phyloP scores from a whole-genome alignment of 2,113 vertebrate genomes.

The Sula dactylatra region DNA sequence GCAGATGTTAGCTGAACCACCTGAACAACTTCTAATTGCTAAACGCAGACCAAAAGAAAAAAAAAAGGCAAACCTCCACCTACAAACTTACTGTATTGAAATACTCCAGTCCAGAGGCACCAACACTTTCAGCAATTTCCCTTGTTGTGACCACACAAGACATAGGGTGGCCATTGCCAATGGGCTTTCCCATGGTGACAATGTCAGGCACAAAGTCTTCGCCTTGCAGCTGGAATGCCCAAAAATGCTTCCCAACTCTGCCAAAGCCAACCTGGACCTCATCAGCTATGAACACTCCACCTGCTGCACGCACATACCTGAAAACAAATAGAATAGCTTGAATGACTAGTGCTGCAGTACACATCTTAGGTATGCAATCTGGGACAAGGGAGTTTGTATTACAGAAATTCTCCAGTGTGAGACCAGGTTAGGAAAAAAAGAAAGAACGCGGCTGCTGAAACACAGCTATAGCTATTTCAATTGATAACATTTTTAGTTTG shows the following conservation, averaged over 20 bases:
- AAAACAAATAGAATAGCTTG: not conserved
- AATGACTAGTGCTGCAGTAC: not conserved
- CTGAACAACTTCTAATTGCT: not conserved
- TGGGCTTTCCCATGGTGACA: conserved; percentile 98
- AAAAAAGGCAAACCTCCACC: not conserved
- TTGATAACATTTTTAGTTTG: not conserved
- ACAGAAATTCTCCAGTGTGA: not conserved
- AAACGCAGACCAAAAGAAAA: not conserved
- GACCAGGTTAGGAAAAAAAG: not conserved
- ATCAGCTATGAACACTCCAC: conserved; percentile 91
- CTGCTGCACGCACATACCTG: conserved; percentile 83
- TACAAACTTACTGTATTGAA: conserved; percentile 89
- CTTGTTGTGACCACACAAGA: conserved; percentile 94
- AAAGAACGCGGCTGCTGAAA: not conserved
- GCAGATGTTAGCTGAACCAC: not conserved
- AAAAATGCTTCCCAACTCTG: conserved; percentile 89
- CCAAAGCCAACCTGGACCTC: conserved; percentile 98
- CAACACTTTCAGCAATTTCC: conserved; percentile 89
- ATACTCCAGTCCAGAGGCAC: conserved; percentile 89
- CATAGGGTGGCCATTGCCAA: conserved; percentile 95
- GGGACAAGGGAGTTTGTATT: not conserved
- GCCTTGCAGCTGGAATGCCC: conserved; percentile 93
- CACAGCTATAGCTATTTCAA: not conserved
- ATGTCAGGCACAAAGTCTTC: conserved; percentile 94
- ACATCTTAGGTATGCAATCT: rapidly evolving